Base-by-base conservation (phyloP, 2,888 invertebrate species). In the Phaonia tiefii region DNA sequence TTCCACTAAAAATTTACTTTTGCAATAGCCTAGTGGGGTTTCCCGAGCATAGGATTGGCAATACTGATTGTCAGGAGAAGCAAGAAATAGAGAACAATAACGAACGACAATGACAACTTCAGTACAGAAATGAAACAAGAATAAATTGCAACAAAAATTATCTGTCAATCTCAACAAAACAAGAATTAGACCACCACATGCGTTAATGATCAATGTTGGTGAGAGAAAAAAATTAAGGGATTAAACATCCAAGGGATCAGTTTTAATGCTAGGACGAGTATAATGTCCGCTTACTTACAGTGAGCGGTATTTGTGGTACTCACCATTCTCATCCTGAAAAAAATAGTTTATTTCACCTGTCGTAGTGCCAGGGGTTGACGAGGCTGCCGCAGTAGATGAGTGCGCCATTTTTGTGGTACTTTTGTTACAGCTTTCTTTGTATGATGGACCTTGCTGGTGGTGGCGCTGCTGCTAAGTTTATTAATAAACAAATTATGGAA, bases 241-340 rank as follows among this genome's bases (percentile, higher is more conserved):
- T 17, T 15, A 49, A 49, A 49, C 31, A 15, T 49, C 7, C 15
- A 15, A 49, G 7, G 7, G n/a, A 17, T 44, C 44, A 44, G 11
- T n/a, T n/a, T n/a, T n/a, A n/a, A n/a, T n/a, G n/a, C n/a, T n/a
- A n/a, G 31, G 31, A 31, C 4, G 31, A 8, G n/a, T n/a, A n/a
- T n/a, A n/a, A n/a, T n/a, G n/a, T n/a, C n/a, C n/a, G n/a, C n/a
- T n/a, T 44, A n/a, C 44, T n/a, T 44, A 10, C 13, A 44, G 31
- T 3, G 31, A 31, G 31, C 31, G 8, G 3, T 31, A 31, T 17
- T 13, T 15, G 20, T 15, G 42, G 8, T 49, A 87, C 90, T 89
- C 86, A 90, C 90, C 91, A 86, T 90, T 86, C 78, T 88, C 91
- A 85, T 90, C 89, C 84, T 86, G 88, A 85, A 88, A 89, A 84